These are phyloP conservation scores for Gallinago undulata DNA, from an alignment of 2,113 vertebrate species.

Conservation along the genomic window DNA sequence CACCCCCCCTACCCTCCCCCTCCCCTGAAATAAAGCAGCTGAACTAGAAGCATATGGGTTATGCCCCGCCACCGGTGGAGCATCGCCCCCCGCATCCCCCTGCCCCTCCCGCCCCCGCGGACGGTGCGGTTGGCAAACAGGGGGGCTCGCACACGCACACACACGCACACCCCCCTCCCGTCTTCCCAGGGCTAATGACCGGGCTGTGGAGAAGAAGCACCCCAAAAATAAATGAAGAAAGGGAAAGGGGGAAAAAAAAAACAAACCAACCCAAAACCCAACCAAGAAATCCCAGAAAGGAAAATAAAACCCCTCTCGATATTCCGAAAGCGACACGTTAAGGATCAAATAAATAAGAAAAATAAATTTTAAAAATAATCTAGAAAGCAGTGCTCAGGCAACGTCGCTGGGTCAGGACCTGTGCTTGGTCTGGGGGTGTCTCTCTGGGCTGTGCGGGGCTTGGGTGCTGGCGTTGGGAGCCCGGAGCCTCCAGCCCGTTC, in stretches of 20 bases:
- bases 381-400: not conserved
- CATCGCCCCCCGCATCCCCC: not conserved
- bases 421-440: not conserved
- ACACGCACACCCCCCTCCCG: not conserved
- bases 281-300: not conserved
- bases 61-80: not conserved
- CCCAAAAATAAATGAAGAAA: not conserved
- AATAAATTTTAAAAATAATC: not conserved
- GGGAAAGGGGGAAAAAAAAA: not conserved
- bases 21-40: not conserved
- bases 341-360: not conserved
- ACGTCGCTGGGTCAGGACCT: not conserved
- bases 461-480: not conserved
- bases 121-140: not conserved
- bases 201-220: not conserved
- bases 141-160: not conserved
- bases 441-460: not conserved
- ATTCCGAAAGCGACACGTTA: not conserved
- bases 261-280: not conserved
- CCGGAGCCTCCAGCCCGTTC: constrained; percentile 13
- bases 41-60: not conserved
- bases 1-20: not conserved
- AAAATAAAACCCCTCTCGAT: not conserved
- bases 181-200: not conserved
- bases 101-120: not conserved